Conservation (phyloP, 2,113 vertebrate species). For the Alethe castanea region DNA sequence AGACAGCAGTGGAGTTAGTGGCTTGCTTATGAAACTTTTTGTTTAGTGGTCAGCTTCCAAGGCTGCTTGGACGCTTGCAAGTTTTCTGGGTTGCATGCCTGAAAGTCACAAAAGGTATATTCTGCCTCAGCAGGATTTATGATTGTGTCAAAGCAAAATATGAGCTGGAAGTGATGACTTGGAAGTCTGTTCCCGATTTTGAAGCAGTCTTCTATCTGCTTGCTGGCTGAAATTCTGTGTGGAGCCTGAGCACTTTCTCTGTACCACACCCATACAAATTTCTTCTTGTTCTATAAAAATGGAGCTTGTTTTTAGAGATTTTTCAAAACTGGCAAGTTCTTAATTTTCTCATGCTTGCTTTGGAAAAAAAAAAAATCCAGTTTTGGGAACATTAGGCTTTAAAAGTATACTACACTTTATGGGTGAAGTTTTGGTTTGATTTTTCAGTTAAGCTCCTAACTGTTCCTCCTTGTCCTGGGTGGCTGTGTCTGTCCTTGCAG, state of each 20-base stretch:
- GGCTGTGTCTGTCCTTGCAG: slow-evolving; percentile 69
- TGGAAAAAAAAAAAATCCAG: neutral
- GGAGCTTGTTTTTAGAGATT: neutral
- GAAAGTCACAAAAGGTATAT: neutral
- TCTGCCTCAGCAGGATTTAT: neutral
- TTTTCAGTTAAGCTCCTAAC: neutral
- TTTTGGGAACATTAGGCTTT: neutral
- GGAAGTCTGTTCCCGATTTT: neutral
- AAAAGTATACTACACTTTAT: neutral
- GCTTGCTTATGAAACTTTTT: neutral
- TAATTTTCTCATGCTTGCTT: neutral
- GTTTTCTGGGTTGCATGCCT: neutral
- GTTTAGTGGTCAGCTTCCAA: neutral
- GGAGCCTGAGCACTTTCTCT: neutral
- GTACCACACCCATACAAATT: neutral
- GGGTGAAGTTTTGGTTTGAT: neutral
- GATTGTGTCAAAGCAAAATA: neutral
- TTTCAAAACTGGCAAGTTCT: neutral
- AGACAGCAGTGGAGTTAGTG: neutral
- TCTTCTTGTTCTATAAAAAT: neutral
- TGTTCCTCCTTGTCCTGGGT: neutral
- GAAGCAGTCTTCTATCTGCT: neutral
- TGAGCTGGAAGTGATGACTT: neutral
- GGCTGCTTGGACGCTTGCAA: neutral
- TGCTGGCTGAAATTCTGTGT: neutral